Percentiles rank a stretch among this genome's conserved stretches.
These are phyloP conservation scores for Cantharis lateralis DNA, from an alignment of 2,888 invertebrate genomes.

Conservation along the genomic window DNA sequence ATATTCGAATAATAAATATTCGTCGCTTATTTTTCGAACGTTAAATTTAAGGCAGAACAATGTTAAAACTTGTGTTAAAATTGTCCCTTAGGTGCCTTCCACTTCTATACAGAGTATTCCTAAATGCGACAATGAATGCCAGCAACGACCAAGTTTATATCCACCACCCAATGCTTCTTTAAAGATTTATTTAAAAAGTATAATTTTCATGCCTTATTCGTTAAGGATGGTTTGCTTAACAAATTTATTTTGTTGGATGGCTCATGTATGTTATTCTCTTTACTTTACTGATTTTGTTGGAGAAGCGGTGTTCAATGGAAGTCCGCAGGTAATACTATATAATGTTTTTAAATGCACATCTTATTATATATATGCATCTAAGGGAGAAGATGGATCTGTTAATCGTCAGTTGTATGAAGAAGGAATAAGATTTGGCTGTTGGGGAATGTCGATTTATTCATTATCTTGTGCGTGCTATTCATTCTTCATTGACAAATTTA, in stretches of 20 bases:
- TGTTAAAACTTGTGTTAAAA: too few relatives aligned
- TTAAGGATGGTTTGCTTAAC: constrained; percentile 87
- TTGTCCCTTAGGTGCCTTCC: background rate
- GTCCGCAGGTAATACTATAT: constrained; percentile 69
- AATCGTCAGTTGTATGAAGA: constrained; percentile 78
- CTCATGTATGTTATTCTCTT: constrained; percentile 93
- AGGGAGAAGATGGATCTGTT: constrained; percentile 71
- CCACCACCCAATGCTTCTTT: constrained; percentile 60
- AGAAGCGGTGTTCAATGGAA: constrained; percentile 85
- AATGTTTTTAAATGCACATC: constrained; percentile 18
- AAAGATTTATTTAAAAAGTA: constrained; percentile 83
- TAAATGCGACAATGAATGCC: background rate
- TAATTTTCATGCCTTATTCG: constrained; percentile 89
- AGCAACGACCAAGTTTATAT: constrained; percentile 36
- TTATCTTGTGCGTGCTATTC: constrained; percentile 95
- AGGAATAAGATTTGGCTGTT: constrained; percentile 93
- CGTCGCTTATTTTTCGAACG: too few relatives aligned
- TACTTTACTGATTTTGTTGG: constrained; percentile 97
- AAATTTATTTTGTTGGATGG: constrained; percentile 98
- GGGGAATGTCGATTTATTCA: constrained; percentile 96
- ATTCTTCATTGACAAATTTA: constrained; percentile 82
- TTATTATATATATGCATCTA: constrained; percentile 47
- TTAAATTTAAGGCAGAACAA: too few relatives aligned
- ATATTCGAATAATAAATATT: too few relatives aligned
- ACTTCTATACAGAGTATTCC: background rate